A percentile compares a stretch with the other conserved stretches of the same genome.
phyloP scores from a whole-genome alignment of 1,140 invertebrate genomes.

The Yoshiicerus persimilis region DNA sequence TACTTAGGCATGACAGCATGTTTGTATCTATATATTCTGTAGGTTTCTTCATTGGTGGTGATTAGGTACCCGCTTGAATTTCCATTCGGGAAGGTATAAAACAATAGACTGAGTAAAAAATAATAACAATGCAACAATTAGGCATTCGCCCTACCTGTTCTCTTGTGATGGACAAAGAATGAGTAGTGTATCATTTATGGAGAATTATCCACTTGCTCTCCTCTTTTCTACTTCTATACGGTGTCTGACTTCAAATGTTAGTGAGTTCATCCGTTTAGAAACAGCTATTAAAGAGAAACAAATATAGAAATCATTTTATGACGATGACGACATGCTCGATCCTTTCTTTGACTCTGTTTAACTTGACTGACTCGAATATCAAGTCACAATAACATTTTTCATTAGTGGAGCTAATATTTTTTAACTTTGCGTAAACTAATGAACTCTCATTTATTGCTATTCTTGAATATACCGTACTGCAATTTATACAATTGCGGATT shows the following conservation, averaged over 20 bases:
- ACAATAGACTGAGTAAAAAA: neutral
- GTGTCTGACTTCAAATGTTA: neutral
- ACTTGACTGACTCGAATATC: neutral
- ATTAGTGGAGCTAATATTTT: neutral
- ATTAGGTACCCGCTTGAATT: neutral
- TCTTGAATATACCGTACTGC: neutral
- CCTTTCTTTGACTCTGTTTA: neutral
- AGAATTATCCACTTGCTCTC: neutral
- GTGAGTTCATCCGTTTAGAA: neutral
- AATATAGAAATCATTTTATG: neutral
- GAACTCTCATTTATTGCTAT: neutral
- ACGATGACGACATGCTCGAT: neutral
- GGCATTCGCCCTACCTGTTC: neutral
- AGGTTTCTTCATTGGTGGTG: neutral
- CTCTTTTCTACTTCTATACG: neutral
- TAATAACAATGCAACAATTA: neutral
- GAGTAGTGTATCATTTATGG: neutral
- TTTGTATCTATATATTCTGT: too few species aligned
- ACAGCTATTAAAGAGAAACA: neutral
- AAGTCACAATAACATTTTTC: neutral
- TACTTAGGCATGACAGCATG: too few species aligned
- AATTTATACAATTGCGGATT: neutral
- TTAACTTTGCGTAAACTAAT: neutral
- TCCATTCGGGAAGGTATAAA: neutral
- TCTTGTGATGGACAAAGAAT: neutral